These are phyloP conservation scores for Caenorhabditis afra DNA, from an alignment of 2,888 invertebrate genomes.

Conservation along the genomic window DNA sequence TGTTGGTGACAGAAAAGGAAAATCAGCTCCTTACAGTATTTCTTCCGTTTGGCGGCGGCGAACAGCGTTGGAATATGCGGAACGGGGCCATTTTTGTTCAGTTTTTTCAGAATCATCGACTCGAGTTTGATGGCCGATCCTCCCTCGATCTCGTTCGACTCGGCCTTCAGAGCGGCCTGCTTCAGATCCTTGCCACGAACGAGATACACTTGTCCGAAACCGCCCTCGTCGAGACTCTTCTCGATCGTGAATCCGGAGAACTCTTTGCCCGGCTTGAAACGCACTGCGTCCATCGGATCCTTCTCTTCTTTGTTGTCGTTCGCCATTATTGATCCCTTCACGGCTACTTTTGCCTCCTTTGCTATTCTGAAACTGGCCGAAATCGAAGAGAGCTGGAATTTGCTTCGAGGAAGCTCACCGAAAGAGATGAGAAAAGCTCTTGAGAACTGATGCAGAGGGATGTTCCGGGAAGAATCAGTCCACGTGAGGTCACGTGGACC, in stretches of 20 bases:
- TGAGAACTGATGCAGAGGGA: no score
- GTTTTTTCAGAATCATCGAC: constrained; percentile 60
- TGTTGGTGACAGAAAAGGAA: no score
- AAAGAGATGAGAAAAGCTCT: no score
- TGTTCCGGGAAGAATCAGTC: neutral
- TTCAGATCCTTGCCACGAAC: constrained; percentile 36
- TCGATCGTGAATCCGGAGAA: constrained; percentile 69
- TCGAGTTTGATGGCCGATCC: constrained; percentile 76
- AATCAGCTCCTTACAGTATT: constrained; percentile 48
- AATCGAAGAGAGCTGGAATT: no score
- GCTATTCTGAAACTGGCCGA: neutral
- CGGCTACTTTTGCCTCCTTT: neutral
- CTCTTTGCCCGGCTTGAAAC: neutral
- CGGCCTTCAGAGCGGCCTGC: constrained; percentile 74
- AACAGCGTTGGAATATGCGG: constrained; percentile 69
- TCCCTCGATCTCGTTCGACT: constrained; percentile 74
- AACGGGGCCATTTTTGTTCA: constrained; percentile 64
- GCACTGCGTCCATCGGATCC: neutral
- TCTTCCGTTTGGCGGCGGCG: constrained; percentile 70
- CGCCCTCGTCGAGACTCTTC: constrained; percentile 72
- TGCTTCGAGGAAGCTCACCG: no score
- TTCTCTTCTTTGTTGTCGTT: neutral
- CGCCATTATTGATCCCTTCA: neutral
- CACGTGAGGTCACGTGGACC: neutral
- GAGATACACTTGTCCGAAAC: constrained; percentile 72